Evolutionary conservation across 1,140 invertebrate species (phyloP), one percentile per base, ranked within the genome.

Genomic region (Lucilia cuprina): DNA sequence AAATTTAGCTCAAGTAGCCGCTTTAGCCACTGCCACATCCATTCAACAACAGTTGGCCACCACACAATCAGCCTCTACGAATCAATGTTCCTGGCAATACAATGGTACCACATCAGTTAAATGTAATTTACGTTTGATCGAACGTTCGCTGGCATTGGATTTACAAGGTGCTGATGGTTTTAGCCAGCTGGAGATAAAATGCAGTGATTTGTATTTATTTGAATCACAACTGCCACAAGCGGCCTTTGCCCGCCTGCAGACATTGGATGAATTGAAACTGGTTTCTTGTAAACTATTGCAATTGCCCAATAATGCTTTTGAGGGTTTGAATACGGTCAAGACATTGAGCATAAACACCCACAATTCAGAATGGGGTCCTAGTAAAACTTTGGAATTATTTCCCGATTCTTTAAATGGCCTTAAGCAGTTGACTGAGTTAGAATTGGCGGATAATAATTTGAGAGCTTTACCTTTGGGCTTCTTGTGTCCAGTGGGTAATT

Each of bases 361-460:
- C 82, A 97, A 98, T 88, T 92, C 92, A 0, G 95, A 95, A 75
- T 96, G 96, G 96, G 94, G 94, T 47, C 92, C 93, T n/a, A 93
- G 93, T 25, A 95, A 95, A 87, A 93, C 93, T 55, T 91, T 96
- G 86, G 95, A 96, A 85, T 89, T 96, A 83, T 93, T 93, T 55
- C 91, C 93, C 83, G 93, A 93, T 85, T 94, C 95, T 80, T 93
- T 97, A 83, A 93, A 93, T 86, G 95, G 95, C 50, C 92, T 97
- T 17, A 94, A 94, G 85, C 95, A 96, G 90, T 91, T 97, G 35
- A 95, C 96, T 86, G 93, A 93, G 17, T 92, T 98, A 84, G 95
- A 98, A 92, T 91, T 98, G 85, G 93, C 94, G 82, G 94, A 96
- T 88, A 98, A 97, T 91, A 97, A 97, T 91, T 94, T 98, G 78